A percentile compares a stretch with the other conserved stretches of the same genome.
phyloP scores from a whole-genome alignment of 2,113 vertebrate species.

The Antennarius striatus region DNA sequence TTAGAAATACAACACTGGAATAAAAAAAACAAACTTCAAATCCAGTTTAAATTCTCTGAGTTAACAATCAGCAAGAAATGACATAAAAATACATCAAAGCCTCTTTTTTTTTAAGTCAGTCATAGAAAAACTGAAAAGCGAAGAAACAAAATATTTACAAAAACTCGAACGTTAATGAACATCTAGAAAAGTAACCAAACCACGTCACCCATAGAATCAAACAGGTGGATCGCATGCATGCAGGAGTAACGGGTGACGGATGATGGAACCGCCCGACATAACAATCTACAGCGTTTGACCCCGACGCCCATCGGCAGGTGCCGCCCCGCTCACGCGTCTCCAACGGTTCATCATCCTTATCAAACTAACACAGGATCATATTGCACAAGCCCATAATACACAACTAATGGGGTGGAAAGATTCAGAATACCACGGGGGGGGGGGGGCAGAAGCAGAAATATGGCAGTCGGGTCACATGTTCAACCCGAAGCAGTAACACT shows the following conservation, averaged over 20 bases:
- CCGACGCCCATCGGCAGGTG: constrained; percentile 14
- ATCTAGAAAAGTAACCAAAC: constrained; percentile 13
- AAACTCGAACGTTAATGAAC: constrained; percentile 16
- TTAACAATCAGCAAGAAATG: constrained; percentile 45
- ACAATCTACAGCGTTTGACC: constrained; percentile 48
- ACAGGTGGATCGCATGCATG: constrained; percentile 39
- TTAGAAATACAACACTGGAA: constrained; percentile 57
- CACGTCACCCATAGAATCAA: constrained; percentile 21
- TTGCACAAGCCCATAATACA: constrained; percentile 79
- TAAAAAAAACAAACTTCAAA: constrained; percentile 24
- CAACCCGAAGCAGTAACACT: too few species aligned
- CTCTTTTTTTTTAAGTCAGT: constrained; percentile 21
- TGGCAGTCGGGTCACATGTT: constrained; percentile 39
- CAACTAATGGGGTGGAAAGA: constrained; percentile 70
- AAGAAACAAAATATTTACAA: too few species aligned
- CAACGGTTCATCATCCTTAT: constrained; percentile 64
- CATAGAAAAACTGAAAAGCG: constrained; percentile 44
- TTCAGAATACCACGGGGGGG: constrained; percentile 52
- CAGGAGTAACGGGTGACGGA: constrained; percentile 35
- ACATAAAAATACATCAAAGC: constrained; percentile 47
- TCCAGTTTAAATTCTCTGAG: constrained; percentile 25
- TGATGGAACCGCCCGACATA: constrained; percentile 30
- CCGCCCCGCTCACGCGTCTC: constrained; percentile 65
- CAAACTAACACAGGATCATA: constrained; percentile 70
- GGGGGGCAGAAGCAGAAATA: constrained; percentile 36